These are phyloP conservation scores for Acleris cristana DNA, from an alignment of 2,888 invertebrate species.

Conservation along the genomic window DNA sequence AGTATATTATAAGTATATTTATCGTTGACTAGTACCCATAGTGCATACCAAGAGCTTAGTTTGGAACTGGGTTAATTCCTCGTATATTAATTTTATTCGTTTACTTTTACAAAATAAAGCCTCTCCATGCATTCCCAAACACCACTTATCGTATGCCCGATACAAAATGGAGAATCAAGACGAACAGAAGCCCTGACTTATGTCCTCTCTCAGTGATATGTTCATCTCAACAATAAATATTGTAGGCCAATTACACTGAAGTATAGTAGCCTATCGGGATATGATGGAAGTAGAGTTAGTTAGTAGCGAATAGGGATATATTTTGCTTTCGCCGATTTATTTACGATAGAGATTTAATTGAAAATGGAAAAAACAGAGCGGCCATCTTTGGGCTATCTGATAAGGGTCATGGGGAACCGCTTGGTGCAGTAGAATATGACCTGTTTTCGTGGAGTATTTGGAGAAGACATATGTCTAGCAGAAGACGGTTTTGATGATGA, in stretches of 20 bases:
- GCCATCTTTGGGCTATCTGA: no score
- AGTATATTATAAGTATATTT: no score
- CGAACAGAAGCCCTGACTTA: constrained; percentile 78
- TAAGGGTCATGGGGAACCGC: no score
- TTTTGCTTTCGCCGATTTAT: constrained; percentile 20
- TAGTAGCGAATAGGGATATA: constrained; percentile 23
- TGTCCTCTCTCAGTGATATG: constrained; percentile 75
- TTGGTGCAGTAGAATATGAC: no score
- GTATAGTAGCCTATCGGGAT: constrained; percentile 24
- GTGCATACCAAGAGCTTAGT: no score
- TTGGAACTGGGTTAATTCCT: no score
- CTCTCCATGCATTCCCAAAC: constrained; percentile 50
- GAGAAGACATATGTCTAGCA: no score
- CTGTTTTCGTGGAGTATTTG: no score
- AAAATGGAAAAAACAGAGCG: not conserved
- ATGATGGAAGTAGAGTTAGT: constrained; percentile 35
- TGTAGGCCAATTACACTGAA: constrained; percentile 75
- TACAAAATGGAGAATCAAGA: constrained; percentile 81
- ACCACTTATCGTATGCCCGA: constrained; percentile 76
- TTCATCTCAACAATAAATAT: constrained; percentile 83
- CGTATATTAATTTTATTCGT: no score
- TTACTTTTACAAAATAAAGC: not conserved
- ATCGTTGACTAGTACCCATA: no score
- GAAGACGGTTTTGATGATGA: no score
- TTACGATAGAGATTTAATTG: constrained; percentile 24